Conservation (phyloP, 2,888 invertebrate species). For the Pachycephus smyrnensis region DNA sequence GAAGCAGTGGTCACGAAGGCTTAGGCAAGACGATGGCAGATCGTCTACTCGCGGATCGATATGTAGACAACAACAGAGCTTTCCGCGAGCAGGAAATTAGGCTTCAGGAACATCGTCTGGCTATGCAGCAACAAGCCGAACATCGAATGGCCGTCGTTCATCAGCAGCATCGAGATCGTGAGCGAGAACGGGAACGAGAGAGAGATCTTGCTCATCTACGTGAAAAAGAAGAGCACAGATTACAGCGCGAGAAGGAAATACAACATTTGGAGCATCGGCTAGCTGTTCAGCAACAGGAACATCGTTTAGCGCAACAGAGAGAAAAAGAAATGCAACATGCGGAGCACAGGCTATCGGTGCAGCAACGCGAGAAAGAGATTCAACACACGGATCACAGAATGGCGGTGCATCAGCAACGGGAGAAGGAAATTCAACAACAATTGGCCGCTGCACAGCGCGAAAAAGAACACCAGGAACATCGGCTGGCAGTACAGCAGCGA, state of each 20-base stretch:
- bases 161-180: constrained; percentile 49
- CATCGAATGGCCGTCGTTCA: constrained; percentile 57
- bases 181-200: constrained; percentile 53
- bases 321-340: constrained; percentile 52
- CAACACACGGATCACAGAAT: constrained; percentile 48
- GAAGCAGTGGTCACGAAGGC: constrained; percentile 68
- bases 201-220: constrained; percentile 52
- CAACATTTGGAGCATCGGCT: constrained; percentile 26
- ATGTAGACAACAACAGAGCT: constrained; percentile 59
- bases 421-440: constrained; percentile 64
- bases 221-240: constrained; percentile 55
- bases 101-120: constrained; percentile 64
- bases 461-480: constrained; percentile 59
- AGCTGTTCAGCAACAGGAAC: constrained; percentile 40
- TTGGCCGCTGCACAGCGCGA: constrained; percentile 53
- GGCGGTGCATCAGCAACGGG: constrained; percentile 52
- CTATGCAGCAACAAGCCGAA: constrained; percentile 52
- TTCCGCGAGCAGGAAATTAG: constrained; percentile 70
- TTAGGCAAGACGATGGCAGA: constrained; percentile 70
- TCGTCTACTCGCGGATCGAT: constrained; percentile 60
- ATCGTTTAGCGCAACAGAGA: constrained; percentile 33
- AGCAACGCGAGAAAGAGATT: constrained; percentile 54
- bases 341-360: constrained; percentile 48
- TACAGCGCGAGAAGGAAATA: constrained; percentile 59
- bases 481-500: constrained; percentile 50